Base-by-base conservation (phyloP, 1,140 invertebrate genomes). In the Pseudomyrmex cubaensis region DNA sequence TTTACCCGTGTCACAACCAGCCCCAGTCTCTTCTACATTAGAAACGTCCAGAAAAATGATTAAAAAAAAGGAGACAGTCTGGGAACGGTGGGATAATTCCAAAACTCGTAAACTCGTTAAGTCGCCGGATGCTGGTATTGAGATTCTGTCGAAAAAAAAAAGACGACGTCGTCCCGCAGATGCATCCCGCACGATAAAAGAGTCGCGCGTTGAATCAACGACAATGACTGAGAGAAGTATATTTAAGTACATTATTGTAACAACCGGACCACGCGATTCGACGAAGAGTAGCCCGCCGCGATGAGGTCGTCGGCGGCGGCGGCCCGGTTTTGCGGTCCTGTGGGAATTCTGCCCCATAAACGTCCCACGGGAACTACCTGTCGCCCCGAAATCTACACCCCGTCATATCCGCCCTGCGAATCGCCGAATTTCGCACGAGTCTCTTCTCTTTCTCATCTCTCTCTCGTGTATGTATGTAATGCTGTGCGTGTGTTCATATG, bases 321-420 rank as follows among this genome's bases (percentile, higher is more conserved):
- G 62, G 74, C 78, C 74, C 80, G 82, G 59, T 89, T 82, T 72
- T 67, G 64, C 82, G 35, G 72, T 90, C 82, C 88, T 91, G 90
- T 92, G 91, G 91, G 91, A 92, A 92, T 91, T 59, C 59, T 78
- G 80, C 74, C 74, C 83, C 86, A 77, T 74, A 85, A 89, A 84
- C 83, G 87, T 92, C 89, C 84, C 91, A 91, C 91, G 91, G 91
- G 91, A 92, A 92, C 90, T 92, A 92, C 91, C 90, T 92, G 91
- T 91, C 90, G 83, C 83, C 83, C 78, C 66, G 76, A 70, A 72
- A 83, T 77, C 83, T 82, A 84, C 84, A 84, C 85, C 89, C 86
- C 69, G 61, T 80, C 83, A 62, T 52, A 70, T 76, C 87, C 86
- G 84, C 66, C 82, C 83, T 84, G 76, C 84, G 85, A 83, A 86